Base-by-base conservation (phyloP, 2,888 invertebrate species). In the Phlogophora meticulosa region DNA sequence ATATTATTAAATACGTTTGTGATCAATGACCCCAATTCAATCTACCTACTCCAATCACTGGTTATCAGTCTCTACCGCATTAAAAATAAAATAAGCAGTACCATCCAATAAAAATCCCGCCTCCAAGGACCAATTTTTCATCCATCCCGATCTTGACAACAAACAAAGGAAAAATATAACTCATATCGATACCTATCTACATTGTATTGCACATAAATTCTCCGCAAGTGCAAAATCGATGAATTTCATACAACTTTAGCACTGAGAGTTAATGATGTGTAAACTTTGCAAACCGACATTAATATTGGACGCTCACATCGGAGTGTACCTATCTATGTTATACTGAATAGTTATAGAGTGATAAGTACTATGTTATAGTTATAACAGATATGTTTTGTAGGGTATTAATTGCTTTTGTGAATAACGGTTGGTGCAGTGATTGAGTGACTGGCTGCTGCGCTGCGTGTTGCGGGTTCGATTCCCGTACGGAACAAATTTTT, bases 271-370 rank as follows among this genome's bases (percentile, higher is more conserved):
- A 90, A 89, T 89, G 88, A 87, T 75, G 86, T 86, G 86, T 84
- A 84, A 89, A 89, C 85, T 87, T 88, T 80, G 83, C 81, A 67
- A 85, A 86, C 85, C 88, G 85, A 86, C 85, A 88, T 87, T 87
- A 88, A 87, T 85, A 85, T 83, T 71, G 74, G 55, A 72, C 57
- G 64, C 24, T 72, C 58, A 59, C 63, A 63, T 69, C 61, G 65
- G 40, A 40, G 48, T 40, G n/a, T 56, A 53, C 22, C 36, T 15
- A 20, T 20, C 28, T 32, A 32, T 34, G 7, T 32, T 49, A n/a
- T n/a, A n/a, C n/a, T n/a, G n/a, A n/a, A n/a, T n/a, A n/a, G 20
- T 36, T 49, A n/a, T 17, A 24, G 34, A 53, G 53, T 53, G 59
- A 55, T 66, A 48, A 53, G 59, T 53, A 20, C 5, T 32, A 45